A percentile compares a stretch with the other conserved stretches of the same genome.
Conservation (phyloP, 2,797 vertebrate genomes). For the Petrocephalus sullivani region DNA sequence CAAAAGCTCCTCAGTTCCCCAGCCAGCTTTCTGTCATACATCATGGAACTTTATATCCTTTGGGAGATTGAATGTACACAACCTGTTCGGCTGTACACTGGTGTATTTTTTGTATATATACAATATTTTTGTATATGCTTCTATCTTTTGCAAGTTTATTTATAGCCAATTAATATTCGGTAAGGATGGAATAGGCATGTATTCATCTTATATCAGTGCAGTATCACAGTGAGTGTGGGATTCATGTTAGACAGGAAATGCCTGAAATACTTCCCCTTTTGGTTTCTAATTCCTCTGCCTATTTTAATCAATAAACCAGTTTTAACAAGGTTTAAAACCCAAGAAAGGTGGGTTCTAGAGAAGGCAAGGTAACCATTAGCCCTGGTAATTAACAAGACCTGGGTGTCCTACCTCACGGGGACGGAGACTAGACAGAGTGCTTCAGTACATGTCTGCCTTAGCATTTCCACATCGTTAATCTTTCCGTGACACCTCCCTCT, state of each 20-base stretch:
- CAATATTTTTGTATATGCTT: background rate
- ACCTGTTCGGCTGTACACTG: background rate
- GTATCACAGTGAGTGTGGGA: background rate
- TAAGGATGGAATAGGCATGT: background rate
- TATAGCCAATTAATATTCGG: background rate
- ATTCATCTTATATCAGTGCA: background rate
- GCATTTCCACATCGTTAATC: background rate
- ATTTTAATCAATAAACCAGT: background rate
- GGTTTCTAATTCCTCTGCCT: background rate
- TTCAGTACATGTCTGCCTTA: background rate
- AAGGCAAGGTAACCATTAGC: background rate
- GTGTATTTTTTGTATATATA: background rate
- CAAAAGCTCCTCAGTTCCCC: background rate
- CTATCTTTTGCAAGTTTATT: background rate
- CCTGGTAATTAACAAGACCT: background rate
- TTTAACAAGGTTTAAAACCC: background rate
- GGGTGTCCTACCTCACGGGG: background rate
- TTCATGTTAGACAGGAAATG: no score
- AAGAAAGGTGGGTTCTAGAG: background rate
- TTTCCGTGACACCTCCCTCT: background rate
- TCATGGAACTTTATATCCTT: background rate
- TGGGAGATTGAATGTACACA: background rate
- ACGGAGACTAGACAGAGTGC: background rate
- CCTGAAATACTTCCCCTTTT: no score
- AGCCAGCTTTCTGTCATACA: slow-evolving; percentile 1